These are phyloP conservation scores for Zygogramma bicolorata DNA, from an alignment of 2,888 invertebrate species.

Conservation along the genomic window DNA sequence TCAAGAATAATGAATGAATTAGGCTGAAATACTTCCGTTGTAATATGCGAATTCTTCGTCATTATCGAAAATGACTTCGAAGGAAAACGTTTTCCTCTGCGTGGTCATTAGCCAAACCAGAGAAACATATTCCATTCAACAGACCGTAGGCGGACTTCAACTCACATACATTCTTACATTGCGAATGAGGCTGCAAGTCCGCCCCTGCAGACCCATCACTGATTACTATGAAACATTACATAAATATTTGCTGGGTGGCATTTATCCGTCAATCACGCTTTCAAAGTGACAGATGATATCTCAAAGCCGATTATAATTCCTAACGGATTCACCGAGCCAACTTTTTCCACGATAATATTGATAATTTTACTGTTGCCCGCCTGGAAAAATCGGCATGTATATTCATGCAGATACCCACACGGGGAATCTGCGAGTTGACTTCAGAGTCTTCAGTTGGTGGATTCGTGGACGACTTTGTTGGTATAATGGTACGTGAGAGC, in stretches of 20 bases:
- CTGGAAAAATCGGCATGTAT: neutral
- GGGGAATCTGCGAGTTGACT: neutral
- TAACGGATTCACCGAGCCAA: slow-evolving; percentile 1
- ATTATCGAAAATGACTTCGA: too few relatives aligned
- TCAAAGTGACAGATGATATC: slow-evolving; percentile 4
- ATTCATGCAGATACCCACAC: neutral
- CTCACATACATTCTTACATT: neutral
- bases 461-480: too few relatives aligned
- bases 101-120: too few relatives aligned
- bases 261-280: slow-evolving; percentile 6
- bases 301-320: slow-evolving; percentile 11
- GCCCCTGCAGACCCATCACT: neutral
- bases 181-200: neutral
- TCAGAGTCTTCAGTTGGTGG: too few relatives aligned
- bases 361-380: slow-evolving; percentile 2
- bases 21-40: too few relatives aligned
- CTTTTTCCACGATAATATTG: neutral
- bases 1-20: too few relatives aligned
- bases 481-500: too few relatives aligned
- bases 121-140: too few relatives aligned
- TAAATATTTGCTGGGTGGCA: slow-evolving; percentile 9
- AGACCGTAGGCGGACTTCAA: neutral
- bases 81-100: too few relatives aligned
- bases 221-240: slow-evolving; percentile 9
- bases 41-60: too few relatives aligned